Evolutionary conservation across 2,113 vertebrate genomes (phyloP).

Genomic region (sheep (Ovis aries)): ARS-UI_Ramb_v3.0 NC_056076.1:39040501-39041000

Average conservation of each 20-base stretch:
- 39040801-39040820: neutral
- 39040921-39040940: neutral
- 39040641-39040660: constrained; percentile 55
- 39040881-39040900: neutral
- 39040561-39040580: constrained; percentile 40
- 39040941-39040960: neutral
- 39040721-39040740: constrained; percentile 12
- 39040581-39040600: constrained; percentile 55
- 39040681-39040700: constrained; percentile 39
- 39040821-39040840: neutral
- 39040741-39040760: constrained; percentile 31
- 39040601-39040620: constrained; percentile 43
- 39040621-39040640: constrained; percentile 62
- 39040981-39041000: neutral
- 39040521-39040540: neutral
- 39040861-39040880: neutral
- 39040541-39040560: constrained; percentile 25
- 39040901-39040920: neutral
- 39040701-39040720: constrained; percentile 29
- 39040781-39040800: neutral
- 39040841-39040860: neutral
- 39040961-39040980: neutral
- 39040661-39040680: constrained; percentile 51
- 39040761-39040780: constrained; percentile 5
- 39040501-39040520: constrained; percentile 5